Conservation (phyloP, 2,113 vertebrate species). For the Dromas ardeola region DNA sequence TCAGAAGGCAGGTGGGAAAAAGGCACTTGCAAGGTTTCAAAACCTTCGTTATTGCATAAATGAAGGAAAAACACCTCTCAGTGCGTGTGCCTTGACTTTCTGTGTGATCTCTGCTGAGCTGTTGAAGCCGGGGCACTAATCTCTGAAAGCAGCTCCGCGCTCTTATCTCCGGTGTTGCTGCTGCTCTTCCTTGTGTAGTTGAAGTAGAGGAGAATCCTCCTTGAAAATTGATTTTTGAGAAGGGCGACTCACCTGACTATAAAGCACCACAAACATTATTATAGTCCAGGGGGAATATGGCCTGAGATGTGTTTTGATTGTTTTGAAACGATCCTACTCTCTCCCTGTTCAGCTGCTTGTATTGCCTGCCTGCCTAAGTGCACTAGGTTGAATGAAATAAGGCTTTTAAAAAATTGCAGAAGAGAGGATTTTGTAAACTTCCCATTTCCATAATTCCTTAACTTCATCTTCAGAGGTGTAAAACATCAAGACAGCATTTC, state of each 20-base stretch:
- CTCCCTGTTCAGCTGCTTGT: not conserved
- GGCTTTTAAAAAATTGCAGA: not conserved
- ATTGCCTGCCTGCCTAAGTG: not conserved
- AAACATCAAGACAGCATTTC: not conserved
- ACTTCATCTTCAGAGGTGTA: not conserved
- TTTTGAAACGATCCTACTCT: not conserved
- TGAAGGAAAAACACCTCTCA: not conserved
- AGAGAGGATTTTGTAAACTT: constrained; percentile 17
- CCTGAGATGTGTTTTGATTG: not conserved
- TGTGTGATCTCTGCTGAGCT: not conserved
- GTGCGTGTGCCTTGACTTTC: not conserved
- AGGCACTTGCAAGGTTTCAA: not conserved
- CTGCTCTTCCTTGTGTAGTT: not conserved
- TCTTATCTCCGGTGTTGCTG: not conserved
- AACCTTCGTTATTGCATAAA: not conserved
- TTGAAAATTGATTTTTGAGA: constrained; percentile 6
- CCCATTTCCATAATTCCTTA: not conserved
- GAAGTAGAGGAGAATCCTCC: constrained; percentile 1
- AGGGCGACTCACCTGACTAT: not conserved
- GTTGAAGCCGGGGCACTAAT: not conserved
- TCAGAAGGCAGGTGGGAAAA: not conserved
- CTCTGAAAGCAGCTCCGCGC: not conserved
- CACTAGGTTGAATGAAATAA: not conserved
- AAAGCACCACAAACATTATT: not conserved
- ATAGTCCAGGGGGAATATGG: not conserved